These are phyloP conservation scores for Calephelis perditalis DNA, from an alignment of 2,888 invertebrate genomes.

Conservation along the genomic window DNA sequence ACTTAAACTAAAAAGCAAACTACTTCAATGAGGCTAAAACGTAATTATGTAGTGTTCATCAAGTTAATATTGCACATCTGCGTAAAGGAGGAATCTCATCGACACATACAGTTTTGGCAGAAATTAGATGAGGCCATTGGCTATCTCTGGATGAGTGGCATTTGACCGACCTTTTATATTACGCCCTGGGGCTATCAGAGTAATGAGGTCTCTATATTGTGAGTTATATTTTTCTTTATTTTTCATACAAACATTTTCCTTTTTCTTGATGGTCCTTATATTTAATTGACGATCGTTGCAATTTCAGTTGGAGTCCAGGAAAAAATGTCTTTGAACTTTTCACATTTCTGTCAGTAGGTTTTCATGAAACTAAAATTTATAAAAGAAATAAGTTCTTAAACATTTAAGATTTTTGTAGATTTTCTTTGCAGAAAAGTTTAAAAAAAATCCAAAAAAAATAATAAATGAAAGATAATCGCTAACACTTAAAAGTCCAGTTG, in stretches of 20 bases:
- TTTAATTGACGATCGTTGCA: background rate
- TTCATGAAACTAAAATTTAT: no score
- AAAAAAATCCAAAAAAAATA: no score
- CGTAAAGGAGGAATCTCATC: constrained; percentile 2
- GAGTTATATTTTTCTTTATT: constrained; percentile 1
- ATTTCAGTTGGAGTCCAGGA: no score
- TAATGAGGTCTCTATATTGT: constrained; percentile 4
- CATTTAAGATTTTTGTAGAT: no score
- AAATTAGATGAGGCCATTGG: constrained; percentile 20
- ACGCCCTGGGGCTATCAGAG: constrained; percentile 7
- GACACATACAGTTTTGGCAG: constrained; percentile 12
- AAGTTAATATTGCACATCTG: constrained; percentile 28
- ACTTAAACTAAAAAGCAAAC: constrained; percentile 23
- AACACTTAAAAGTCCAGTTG: no score
- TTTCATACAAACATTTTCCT: background rate
- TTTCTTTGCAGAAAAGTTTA: no score
- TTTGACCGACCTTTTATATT: constrained; percentile 10
- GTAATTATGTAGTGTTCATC: constrained; percentile 36
- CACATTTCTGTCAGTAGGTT: no score
- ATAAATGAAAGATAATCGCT: no score
- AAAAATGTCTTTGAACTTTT: no score
- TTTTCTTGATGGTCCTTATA: background rate
- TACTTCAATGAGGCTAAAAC: constrained; percentile 24
- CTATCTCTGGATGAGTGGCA: constrained; percentile 12
- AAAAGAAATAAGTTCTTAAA: no score